Evolutionary conservation across 2,797 vertebrate species (phyloP).

Genomic region (Thripadectes ignobilis): DNA sequence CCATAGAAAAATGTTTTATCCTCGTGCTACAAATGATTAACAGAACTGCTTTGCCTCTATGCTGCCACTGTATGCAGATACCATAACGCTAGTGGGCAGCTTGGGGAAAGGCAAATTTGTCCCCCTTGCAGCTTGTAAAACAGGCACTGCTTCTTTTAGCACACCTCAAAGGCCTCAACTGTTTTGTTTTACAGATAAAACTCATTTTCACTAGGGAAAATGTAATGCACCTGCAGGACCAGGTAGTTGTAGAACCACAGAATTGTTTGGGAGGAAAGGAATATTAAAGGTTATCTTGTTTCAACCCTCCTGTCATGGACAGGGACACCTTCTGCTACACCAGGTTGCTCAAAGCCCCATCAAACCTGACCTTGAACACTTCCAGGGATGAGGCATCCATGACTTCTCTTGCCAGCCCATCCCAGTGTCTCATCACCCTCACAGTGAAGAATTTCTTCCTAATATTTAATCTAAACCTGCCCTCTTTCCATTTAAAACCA

Average conservation of each 20-base stretch:
- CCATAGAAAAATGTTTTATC: background rate
- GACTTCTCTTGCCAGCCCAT: background rate
- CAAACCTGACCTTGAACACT: background rate
- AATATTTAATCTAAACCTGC: background rate
- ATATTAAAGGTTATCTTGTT: background rate
- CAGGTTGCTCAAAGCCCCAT: background rate
- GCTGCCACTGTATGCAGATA: background rate
- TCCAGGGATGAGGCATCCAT: background rate
- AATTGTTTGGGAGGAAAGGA: background rate
- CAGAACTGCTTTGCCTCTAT: background rate
- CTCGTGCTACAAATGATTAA: background rate
- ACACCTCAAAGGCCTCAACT: background rate
- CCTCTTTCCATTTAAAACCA: background rate
- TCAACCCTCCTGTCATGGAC: background rate
- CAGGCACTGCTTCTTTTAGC: background rate
- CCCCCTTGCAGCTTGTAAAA: background rate
- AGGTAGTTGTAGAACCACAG: background rate
- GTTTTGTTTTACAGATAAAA: background rate
- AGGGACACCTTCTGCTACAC: background rate
- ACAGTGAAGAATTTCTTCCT: background rate
- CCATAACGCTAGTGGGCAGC: background rate
- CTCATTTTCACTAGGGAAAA: background rate
- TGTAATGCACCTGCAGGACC: background rate
- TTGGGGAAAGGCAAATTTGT: background rate
- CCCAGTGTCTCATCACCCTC: background rate